phyloP scores from a whole-genome alignment of 2,797 vertebrate species.

The Poecilia wingei region DNA sequence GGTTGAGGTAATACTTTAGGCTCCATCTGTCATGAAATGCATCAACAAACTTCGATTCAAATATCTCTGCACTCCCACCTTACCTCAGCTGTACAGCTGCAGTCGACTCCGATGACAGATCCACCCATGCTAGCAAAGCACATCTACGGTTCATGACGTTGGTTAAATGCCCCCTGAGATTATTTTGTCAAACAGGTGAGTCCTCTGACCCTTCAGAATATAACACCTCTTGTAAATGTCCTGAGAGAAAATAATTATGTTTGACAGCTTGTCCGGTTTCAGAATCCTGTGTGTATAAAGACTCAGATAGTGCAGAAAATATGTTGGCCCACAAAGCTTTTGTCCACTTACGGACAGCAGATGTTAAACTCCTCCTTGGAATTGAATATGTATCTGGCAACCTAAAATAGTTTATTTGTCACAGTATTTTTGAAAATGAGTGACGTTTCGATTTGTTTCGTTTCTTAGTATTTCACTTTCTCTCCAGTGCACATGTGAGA shows the following conservation, averaged over 20 bases:
- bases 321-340: background rate
- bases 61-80: background rate
- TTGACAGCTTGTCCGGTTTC: background rate
- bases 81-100: conserved; percentile 2
- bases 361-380: background rate
- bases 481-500: background rate
- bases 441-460: background rate
- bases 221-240: background rate
- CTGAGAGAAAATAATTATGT: background rate
- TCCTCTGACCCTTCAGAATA: background rate
- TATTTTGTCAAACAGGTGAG: background rate
- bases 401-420: background rate
- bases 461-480: background rate
- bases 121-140: background rate
- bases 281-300: background rate
- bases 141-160: background rate
- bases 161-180: background rate
- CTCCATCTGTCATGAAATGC: background rate
- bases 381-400: background rate
- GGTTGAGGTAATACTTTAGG: background rate
- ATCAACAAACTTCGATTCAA: background rate
- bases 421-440: background rate
- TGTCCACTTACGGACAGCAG: background rate
- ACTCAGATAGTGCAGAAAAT: background rate
- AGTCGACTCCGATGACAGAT: background rate